These are phyloP conservation scores for Sceliomorpha sp. DNA, from an alignment of 2,888 invertebrate genomes.

Conservation along the genomic window DNA sequence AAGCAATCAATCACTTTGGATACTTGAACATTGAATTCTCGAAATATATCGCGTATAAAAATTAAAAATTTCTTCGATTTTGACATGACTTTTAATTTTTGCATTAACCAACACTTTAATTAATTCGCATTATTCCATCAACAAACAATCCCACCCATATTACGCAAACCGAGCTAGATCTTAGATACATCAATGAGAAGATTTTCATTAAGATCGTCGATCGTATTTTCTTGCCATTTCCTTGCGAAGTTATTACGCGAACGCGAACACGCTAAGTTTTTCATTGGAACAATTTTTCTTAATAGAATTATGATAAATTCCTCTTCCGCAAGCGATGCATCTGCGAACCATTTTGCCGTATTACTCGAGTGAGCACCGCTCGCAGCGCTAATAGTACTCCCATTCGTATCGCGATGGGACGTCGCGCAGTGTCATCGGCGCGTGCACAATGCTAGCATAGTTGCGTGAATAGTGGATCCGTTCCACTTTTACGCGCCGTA, in stretches of 20 bases:
- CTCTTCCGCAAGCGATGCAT: slow-evolving; percentile 28
- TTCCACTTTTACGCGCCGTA: slow-evolving; percentile 73
- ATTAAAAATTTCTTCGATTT: no score
- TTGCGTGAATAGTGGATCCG: slow-evolving; percentile 61
- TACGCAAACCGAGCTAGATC: no score
- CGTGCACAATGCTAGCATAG: slow-evolving; percentile 49
- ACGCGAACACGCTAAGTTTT: slow-evolving; percentile 17
- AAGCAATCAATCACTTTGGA: no score
- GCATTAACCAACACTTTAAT: no score
- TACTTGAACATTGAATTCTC: no score
- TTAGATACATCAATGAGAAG: background rate
- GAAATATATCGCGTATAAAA: no score
- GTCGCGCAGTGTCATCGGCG: slow-evolving; percentile 43
- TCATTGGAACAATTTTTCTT: slow-evolving; percentile 52
- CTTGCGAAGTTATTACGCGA: slow-evolving; percentile 38
- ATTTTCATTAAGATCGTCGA: slow-evolving; percentile 7
- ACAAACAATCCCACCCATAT: no score
- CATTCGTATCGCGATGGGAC: slow-evolving; percentile 35
- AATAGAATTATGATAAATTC: slow-evolving; percentile 49
- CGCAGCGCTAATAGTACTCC: slow-evolving; percentile 49
- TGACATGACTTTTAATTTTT: no score
- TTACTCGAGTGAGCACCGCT: slow-evolving; percentile 21
- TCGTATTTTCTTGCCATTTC: slow-evolving; percentile 26
- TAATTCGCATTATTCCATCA: background rate
- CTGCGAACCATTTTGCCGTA: slow-evolving; percentile 12